Conservation (phyloP, 2,888 invertebrate genomes). For the Cephus rjabovi region DNA sequence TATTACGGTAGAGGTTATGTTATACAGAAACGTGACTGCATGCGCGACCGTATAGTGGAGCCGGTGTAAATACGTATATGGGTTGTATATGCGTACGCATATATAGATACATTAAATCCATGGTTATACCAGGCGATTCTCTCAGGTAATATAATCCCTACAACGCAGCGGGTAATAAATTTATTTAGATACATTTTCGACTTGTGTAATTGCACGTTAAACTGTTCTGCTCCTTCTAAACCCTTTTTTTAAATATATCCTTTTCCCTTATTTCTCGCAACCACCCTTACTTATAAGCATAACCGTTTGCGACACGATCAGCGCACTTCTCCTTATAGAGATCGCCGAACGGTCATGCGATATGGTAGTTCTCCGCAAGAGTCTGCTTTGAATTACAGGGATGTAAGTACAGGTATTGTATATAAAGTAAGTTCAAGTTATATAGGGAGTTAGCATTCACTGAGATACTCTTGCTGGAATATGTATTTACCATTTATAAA, state of each 20-base stretch:
- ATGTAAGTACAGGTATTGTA: neutral
- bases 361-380: no score
- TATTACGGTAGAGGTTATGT: slow-evolving; percentile 29
- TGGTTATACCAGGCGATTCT: slow-evolving; percentile 2
- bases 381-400: slow-evolving; percentile 2
- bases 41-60: slow-evolving; percentile 5
- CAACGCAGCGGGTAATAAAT: slow-evolving; percentile 41
- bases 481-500: no score
- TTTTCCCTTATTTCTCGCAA: slow-evolving; percentile 5
- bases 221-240: slow-evolving; percentile 14
- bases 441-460: no score
- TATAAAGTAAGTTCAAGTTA: no score
- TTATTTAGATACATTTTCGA: slow-evolving; percentile 49
- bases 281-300: slow-evolving; percentile 36
- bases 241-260: slow-evolving; percentile 14
- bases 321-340: neutral
- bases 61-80: slow-evolving; percentile 1
- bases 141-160: slow-evolving; percentile 35
- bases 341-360: neutral
- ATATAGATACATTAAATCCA: neutral
- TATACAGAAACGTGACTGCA: neutral
- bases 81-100: slow-evolving; percentile 21
- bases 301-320: slow-evolving; percentile 39
- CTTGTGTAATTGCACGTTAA: slow-evolving; percentile 45
- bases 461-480: no score